Base-by-base conservation (phyloP, 2,888 invertebrate species). In the Drosophila gaucha region DNA sequence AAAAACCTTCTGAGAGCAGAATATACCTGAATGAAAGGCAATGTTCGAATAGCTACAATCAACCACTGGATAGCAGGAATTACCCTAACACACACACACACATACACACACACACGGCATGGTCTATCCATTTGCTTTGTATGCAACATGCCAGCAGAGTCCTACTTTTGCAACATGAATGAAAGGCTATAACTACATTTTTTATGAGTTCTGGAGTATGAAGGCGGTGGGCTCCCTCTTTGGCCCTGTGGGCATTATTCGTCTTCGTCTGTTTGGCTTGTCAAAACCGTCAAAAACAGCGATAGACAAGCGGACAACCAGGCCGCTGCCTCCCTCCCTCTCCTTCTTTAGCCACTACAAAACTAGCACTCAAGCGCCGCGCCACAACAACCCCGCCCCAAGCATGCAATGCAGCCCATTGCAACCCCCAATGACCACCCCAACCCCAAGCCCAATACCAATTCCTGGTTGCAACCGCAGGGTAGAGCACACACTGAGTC, bases 91-190 rank as follows among this genome's bases (percentile, higher is more conserved):
- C 46, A 47, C 38, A 20, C 18, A 43, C 5, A 31, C 14, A 30
- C 43, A 49, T 14, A 20, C 22, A 39, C 18, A 28, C 18, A 26
- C 20, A 51, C 28, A 43, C 8, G 26, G 22, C 24, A 38, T 44
- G 12, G 18, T 31, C 43, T 18, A 59, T 55, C 38, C 46, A 39
- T 65, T 41, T 31, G 54, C 52, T 56, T 66, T 69, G 52, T 67
- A 41, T 70, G 70, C 51, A 65, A 69, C 52, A 66, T 57, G 66
- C 44, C 56, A 56, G 56, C 36, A 63, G 76, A 74, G 80, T 72
- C 74, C 82, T 77, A 83, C 60, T 72, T 82, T 70, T 66, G 74
- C 72, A 69, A 77, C 66, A 74, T 80, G 77, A 84, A 83, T 82
- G 78, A 72, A 78, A 54, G 78, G 66, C 66, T 74, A 67, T 78